A percentile compares a stretch with the other conserved stretches of the same genome.
Evolutionary conservation across 2,113 vertebrate genomes (phyloP).

Genomic region (Falco punctatus): DNA sequence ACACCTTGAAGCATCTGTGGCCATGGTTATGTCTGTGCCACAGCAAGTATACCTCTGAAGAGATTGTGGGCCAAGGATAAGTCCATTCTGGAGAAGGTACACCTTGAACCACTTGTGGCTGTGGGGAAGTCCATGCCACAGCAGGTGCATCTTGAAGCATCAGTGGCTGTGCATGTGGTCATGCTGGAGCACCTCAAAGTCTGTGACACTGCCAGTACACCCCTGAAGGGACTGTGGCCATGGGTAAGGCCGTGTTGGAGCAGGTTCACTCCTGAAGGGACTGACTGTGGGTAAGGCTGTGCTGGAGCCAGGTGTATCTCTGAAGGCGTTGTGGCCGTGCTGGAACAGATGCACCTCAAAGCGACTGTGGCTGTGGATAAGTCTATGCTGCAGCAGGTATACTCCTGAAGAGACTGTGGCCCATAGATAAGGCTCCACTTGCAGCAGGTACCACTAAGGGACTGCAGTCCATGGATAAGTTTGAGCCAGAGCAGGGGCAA

Average conservation of each 20-base stretch:
- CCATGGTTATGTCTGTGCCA: not conserved
- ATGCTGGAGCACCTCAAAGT: not conserved
- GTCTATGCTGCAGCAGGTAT: not conserved
- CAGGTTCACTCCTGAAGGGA: not conserved
- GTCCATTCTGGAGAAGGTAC: not conserved
- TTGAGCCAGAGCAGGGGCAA: no score
- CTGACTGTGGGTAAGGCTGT: not conserved
- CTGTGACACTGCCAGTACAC: no score
- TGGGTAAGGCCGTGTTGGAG: not conserved
- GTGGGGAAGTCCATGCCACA: not conserved
- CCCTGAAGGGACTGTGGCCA: not conserved
- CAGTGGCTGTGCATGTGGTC: not conserved
- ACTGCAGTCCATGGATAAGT: no score
- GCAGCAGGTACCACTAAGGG: not conserved
- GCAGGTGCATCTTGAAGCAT: not conserved
- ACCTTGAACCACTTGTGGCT: not conserved
- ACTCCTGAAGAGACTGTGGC: not conserved
- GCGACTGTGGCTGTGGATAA: not conserved
- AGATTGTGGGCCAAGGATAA: no score
- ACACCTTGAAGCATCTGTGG: not conserved
- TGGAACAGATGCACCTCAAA: not conserved
- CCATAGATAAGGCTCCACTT: not conserved
- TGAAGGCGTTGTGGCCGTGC: not conserved
- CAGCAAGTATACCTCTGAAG: not conserved
- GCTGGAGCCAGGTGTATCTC: not conserved